phyloP scores from a whole-genome alignment of 2,888 invertebrate species.

The Nomada ruficornis region DNA sequence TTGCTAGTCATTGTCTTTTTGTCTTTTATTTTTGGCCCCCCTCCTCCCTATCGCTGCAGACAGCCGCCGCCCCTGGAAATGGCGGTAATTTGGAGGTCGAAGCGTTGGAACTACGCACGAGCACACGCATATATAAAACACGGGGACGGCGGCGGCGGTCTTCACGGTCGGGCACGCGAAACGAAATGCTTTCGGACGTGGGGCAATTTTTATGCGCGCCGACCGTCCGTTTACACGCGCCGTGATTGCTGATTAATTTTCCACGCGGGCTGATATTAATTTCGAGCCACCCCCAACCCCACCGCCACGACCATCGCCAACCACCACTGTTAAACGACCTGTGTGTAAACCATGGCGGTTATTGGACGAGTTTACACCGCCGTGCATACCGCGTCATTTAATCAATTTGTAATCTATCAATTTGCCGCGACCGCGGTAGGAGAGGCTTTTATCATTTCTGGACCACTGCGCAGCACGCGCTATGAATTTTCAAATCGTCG shows the following conservation, averaged over 20 bases:
- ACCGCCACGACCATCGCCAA: no score
- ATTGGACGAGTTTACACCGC: slow-evolving; percentile 23
- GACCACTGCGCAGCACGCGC: background rate
- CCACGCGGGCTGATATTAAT: slow-evolving; percentile 9
- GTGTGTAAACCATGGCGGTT: slow-evolving; percentile 24
- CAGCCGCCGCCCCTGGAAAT: slow-evolving; percentile 29
- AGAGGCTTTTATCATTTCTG: no score
- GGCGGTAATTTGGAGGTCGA: slow-evolving; percentile 59
- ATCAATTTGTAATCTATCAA: slow-evolving; percentile 47
- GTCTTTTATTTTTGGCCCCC: no score
- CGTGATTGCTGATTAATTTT: slow-evolving; percentile 7
- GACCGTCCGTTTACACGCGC: background rate
- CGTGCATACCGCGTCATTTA: slow-evolving; percentile 28
- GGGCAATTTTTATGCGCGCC: background rate
- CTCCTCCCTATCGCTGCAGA: no score
- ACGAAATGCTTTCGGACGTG: background rate
- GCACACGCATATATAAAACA: no score
- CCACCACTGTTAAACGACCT: no score
- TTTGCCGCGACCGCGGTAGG: background rate
- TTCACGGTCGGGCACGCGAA: background rate
- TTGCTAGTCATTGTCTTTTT: slow-evolving; percentile 63
- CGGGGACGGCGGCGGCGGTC: background rate
- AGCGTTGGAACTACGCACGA: background rate
- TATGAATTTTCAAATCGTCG: no score
- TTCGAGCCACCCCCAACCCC: background rate